Evolutionary conservation across 2,113 vertebrate species (phyloP).

Genomic region (Tinamus guttatus): DNA sequence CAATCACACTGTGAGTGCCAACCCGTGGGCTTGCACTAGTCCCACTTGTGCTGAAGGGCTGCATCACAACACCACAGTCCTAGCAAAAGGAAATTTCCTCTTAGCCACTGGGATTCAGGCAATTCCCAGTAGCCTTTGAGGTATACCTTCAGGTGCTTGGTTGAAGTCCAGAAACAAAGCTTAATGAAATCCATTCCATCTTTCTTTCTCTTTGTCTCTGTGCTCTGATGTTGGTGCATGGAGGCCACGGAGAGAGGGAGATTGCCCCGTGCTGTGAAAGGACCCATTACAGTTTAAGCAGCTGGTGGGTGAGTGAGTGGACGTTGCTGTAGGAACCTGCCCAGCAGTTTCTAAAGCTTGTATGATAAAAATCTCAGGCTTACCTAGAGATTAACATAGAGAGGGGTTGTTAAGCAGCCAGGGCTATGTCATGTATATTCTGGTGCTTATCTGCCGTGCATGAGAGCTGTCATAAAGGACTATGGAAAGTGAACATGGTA

Average conservation of each 20-base stretch:
- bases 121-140: background rate
- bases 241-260: background rate
- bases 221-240: background rate
- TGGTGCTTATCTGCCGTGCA: background rate
- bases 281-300: background rate
- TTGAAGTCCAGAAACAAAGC: background rate
- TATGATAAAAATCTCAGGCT: conserved; percentile 13
- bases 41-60: background rate
- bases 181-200: background rate
- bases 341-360: background rate
- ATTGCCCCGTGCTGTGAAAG: conserved; percentile 8
- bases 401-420: background rate
- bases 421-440: background rate
- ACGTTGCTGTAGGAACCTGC: background rate
- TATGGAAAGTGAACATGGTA: background rate
- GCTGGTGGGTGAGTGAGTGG: background rate
- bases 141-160: background rate
- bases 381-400: background rate
- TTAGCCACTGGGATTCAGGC: background rate
- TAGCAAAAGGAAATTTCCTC: background rate
- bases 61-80: rapidly evolving
- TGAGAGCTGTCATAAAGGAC: background rate
- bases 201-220: background rate
- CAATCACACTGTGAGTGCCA: background rate
- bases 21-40: background rate